Percentiles rank a stretch among this genome's conserved stretches.
These are phyloP conservation scores for Amblyraja radiata DNA, from an alignment of 2,797 vertebrate genomes.

Conservation along the genomic window DNA sequence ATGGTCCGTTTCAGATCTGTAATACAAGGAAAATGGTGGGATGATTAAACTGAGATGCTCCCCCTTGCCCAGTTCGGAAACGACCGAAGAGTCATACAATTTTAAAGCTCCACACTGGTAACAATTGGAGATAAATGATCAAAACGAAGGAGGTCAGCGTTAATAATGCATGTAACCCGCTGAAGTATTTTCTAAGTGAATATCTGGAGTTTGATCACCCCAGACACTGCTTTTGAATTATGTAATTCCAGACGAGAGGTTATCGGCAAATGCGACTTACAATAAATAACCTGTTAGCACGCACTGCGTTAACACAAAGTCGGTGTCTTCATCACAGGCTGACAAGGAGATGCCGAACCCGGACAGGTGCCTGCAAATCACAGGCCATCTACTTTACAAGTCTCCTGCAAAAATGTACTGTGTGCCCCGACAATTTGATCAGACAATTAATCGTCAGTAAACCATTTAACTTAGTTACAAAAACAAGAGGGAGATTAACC, in stretches of 20 bases:
- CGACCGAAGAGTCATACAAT: too few species aligned
- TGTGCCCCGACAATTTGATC: not conserved
- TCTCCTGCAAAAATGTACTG: not conserved
- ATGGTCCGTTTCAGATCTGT: not conserved
- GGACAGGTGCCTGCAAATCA: not conserved
- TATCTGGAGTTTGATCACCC: not conserved
- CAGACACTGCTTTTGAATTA: not conserved
- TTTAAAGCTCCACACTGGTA: too few species aligned
- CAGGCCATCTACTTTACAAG: not conserved
- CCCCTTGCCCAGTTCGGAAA: too few species aligned
- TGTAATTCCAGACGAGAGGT: not conserved
- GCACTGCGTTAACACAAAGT: not conserved
- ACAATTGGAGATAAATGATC: not conserved
- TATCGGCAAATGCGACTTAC: not conserved
- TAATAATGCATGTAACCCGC: not conserved
- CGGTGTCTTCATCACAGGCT: not conserved
- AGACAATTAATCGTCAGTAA: not conserved
- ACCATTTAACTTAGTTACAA: too few species aligned
- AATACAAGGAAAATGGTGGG: not conserved
- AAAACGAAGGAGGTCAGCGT: not conserved
- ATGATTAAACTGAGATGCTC: not conserved
- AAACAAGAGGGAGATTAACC: too few species aligned
- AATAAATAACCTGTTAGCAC: not conserved
- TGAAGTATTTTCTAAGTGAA: not conserved
- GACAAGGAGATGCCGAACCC: not conserved